Evolutionary conservation across 35 echinoderm and acorn worm species (phyloP).

Genomic region (Eucidaris tribuloides): DNA sequence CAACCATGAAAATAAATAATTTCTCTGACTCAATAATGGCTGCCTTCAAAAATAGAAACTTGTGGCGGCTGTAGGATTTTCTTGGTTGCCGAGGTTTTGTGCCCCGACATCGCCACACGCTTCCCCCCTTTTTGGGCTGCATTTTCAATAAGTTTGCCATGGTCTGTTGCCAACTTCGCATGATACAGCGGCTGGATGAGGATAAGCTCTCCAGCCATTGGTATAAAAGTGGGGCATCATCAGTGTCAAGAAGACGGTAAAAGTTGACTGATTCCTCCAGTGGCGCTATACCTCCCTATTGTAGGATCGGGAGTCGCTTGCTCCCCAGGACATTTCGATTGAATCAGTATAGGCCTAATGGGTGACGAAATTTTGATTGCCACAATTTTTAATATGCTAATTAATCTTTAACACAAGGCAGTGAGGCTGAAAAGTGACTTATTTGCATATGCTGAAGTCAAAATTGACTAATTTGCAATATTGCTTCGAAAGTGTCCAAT

Average conservation of each 20-base stretch:
- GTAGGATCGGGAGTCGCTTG: background rate
- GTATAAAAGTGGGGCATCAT: background rate
- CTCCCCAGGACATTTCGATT: background rate
- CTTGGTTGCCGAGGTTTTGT: background rate
- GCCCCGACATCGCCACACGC: background rate
- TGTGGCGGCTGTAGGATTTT: background rate
- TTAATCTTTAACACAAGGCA: background rate
- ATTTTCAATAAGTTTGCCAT: background rate
- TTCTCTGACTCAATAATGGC: background rate
- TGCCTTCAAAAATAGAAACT: background rate
- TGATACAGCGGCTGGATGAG: background rate
- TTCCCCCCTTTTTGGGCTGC: background rate
- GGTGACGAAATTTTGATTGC: background rate
- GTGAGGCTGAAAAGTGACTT: background rate
- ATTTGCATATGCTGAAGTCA: background rate
- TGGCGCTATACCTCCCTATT: background rate
- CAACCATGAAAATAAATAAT: background rate
- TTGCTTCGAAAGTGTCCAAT: too few relatives aligned
- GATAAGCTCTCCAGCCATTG: background rate
- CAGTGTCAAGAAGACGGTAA: background rate
- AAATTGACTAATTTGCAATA: background rate
- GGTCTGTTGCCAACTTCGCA: background rate
- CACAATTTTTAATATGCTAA: background rate
- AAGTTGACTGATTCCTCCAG: background rate
- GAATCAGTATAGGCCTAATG: background rate